These are phyloP conservation scores for Drosophila histrio DNA, from an alignment of 2,888 invertebrate genomes.

Conservation along the genomic window DNA sequence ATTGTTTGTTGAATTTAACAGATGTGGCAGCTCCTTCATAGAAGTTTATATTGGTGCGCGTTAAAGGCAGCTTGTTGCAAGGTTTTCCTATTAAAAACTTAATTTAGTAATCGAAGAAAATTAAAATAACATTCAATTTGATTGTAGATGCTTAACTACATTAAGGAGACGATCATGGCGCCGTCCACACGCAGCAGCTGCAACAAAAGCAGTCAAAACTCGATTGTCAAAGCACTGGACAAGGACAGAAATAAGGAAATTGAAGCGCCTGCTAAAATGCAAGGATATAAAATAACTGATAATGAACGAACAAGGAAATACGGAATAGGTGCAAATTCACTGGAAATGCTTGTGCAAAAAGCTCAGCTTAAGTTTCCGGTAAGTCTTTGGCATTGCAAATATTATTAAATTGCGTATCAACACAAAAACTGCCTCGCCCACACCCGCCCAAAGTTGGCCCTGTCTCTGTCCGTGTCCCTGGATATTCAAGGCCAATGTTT, in stretches of 20 bases:
- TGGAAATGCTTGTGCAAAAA: conserved; percentile 81
- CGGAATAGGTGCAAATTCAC: conserved; percentile 83
- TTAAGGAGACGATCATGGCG: conserved; percentile 69
- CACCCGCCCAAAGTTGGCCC: conserved; percentile 7
- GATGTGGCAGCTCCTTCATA: conserved; percentile 31
- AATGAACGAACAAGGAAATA: conserved; percentile 81
- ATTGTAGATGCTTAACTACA: conserved; percentile 63
- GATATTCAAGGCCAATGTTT: conserved; percentile 71
- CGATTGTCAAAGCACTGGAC: conserved; percentile 15
- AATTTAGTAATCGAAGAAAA: background rate
- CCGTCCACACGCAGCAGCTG: conserved; percentile 63
- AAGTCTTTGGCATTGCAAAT: conserved; percentile 47
- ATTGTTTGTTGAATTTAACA: background rate
- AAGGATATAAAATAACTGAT: conserved; percentile 84
- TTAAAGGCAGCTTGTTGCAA: conserved; percentile 67
- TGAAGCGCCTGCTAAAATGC: conserved; percentile 56
- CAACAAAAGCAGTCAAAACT: conserved; percentile 17
- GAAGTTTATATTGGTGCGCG: conserved; percentile 46
- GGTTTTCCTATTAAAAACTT: conserved; percentile 37
- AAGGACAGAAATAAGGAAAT: conserved; percentile 41
- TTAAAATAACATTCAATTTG: background rate
- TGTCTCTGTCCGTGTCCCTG: conserved; percentile 46
- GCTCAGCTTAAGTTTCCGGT: conserved; percentile 83
- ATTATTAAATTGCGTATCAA: conserved; percentile 52
- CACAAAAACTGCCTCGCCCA: conserved; percentile 9